These are phyloP conservation scores for Deladenus siricidicola DNA, from an alignment of 2,888 invertebrate genomes.

Conservation along the genomic window DNA sequence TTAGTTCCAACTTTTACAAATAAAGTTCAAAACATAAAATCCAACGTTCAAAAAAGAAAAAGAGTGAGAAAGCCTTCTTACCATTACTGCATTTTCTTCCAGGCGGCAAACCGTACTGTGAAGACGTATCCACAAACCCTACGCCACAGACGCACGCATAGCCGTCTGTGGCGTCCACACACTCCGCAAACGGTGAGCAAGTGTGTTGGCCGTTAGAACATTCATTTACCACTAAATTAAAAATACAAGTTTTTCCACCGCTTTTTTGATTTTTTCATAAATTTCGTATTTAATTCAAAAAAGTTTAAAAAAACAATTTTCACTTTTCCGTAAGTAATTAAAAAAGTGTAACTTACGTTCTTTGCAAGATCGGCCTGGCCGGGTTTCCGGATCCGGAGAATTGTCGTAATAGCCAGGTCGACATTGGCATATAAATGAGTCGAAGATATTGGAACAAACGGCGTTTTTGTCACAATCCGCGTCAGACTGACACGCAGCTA, in stretches of 20 bases:
- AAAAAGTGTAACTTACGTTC: slow-evolving; percentile 40
- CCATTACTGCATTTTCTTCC: slow-evolving; percentile 50
- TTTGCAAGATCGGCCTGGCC: slow-evolving; percentile 49
- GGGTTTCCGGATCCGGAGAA: slow-evolving; percentile 44
- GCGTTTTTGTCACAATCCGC: slow-evolving; percentile 47
- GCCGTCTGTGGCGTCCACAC: slow-evolving; percentile 50
- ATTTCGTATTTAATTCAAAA: too few relatives aligned
- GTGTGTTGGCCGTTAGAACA: slow-evolving; percentile 41
- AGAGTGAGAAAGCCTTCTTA: too few relatives aligned
- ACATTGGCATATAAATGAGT: slow-evolving; percentile 50
- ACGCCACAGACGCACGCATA: slow-evolving; percentile 45
- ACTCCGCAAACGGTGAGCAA: slow-evolving; percentile 50
- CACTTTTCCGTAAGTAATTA: too few relatives aligned
- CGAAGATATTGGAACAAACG: slow-evolving; percentile 50
- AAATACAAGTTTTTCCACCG: too few relatives aligned
- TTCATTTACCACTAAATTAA: slow-evolving; percentile 49
- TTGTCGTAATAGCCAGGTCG: slow-evolving; percentile 43
- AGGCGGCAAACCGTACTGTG: slow-evolving; percentile 40
- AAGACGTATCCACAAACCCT: slow-evolving; percentile 52
- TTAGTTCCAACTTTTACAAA: background rate
- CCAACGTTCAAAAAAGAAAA: slow-evolving; percentile 11
- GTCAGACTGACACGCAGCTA: slow-evolving; percentile 20
- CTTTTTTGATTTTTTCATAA: too few relatives aligned
- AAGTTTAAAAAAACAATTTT: too few relatives aligned
- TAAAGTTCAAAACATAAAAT: background rate